Base-by-base conservation (phyloP, 2,113 vertebrate species). In the Poicephalus meyeri region DNA sequence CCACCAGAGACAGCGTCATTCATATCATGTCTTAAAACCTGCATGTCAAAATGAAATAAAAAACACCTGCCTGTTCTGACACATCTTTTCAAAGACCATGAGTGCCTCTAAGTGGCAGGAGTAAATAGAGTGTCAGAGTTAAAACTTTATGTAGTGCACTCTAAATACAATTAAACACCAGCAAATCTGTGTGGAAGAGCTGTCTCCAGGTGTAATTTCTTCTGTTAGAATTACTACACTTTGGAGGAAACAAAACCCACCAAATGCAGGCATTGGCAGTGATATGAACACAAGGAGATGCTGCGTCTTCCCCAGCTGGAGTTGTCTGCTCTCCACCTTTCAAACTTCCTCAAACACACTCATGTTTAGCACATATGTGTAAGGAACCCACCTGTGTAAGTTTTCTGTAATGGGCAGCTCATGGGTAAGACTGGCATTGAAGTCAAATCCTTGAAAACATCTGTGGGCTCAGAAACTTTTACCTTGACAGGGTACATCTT, bases 1-100 rank as follows among this genome's bases (percentile, higher is more conserved):
- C 93, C 92, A 94, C 91, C 80, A 78, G 72, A 94, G 93, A 96
- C 95, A 91, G 73, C 95, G 91, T 82, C 89, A 68, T 47, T 90
- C 83, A 69, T 69, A 53, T 80, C 86, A 95, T 89, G 92, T 55
- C 84, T 93, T 95, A 94, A 91, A 94, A 77, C 64, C 78, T 95
- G 76, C 78, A 76, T 82, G 83, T 94, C 80, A 86, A 78, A 86
- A 37, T 86, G 77, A 94, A 97, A 89, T 73, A 73, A 80, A 93
- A 94, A 81, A 39, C 94, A 96, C 95, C 89, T 98, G 96, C 71
- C 9, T 89, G 52, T 81, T 86, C 39, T 29, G 69, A n/a, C 52
- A 12, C 4, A 3, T 68, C 83, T n/a, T 73, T 72, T 28, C 69
- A 73, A 82, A 93, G 92, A 72, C 50, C 82, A 46, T 50, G 84